Evolutionary conservation across 2,113 vertebrate species (phyloP).

Genomic region (Dasyornis broadbenti): DNA sequence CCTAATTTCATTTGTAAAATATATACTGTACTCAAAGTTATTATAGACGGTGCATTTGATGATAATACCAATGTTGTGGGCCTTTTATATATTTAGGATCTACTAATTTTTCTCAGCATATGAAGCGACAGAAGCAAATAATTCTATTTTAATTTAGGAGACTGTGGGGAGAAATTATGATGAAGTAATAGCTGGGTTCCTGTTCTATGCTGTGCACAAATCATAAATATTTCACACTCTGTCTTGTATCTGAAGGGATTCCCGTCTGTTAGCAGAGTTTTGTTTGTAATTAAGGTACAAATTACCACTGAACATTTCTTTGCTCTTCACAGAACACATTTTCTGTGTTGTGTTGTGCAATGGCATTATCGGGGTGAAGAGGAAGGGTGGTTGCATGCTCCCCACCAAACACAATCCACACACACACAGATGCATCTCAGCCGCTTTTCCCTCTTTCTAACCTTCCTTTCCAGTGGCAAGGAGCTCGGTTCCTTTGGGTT

Average conservation of each 20-base stretch:
- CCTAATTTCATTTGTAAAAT: neutral
- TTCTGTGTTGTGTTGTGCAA: neutral
- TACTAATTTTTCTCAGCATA: neutral
- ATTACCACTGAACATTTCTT: neutral
- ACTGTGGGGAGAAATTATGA: neutral
- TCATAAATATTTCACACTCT: conserved; percentile 45
- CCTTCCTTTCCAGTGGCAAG: neutral
- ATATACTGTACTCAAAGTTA: neutral
- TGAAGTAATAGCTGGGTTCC: neutral
- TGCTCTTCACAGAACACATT: neutral
- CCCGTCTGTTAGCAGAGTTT: neutral
- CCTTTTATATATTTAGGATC: neutral
- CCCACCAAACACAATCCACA: neutral
- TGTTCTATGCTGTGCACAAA: neutral
- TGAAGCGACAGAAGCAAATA: conserved; percentile 1
- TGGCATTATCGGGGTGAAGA: neutral
- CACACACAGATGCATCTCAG: neutral
- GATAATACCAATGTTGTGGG: neutral
- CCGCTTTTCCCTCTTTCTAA: neutral
- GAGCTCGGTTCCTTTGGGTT: neutral
- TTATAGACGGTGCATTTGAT: neutral
- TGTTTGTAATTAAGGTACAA: conserved; percentile 34
- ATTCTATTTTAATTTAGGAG: conserved; percentile 38
- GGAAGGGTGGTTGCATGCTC: neutral
- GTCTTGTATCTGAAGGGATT: conserved; percentile 3